Percentiles rank a stretch among this genome's conserved stretches.
These are phyloP conservation scores for Acrocephalus arundinaceus DNA, from an alignment of 2,113 vertebrate species.

Conservation along the genomic window DNA sequence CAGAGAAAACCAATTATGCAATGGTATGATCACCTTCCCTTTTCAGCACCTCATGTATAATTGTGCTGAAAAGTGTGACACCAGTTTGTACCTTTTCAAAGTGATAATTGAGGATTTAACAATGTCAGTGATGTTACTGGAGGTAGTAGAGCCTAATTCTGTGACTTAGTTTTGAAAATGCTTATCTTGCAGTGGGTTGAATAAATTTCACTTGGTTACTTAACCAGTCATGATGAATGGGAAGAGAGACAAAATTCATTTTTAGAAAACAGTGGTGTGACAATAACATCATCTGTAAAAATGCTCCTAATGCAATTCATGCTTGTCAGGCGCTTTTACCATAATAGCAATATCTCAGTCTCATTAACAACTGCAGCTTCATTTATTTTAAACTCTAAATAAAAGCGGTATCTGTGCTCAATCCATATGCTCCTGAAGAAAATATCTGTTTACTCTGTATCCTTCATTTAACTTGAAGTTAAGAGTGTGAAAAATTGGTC, in stretches of 20 bases:
- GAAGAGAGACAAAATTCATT: slow-evolving; percentile 41
- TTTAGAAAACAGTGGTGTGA: slow-evolving; percentile 27
- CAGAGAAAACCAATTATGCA: not conserved
- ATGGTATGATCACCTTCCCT: not conserved
- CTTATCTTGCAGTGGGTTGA: not conserved
- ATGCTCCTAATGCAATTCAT: not conserved
- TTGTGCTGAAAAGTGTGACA: not conserved
- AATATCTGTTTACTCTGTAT: not conserved
- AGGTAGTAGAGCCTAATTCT: not conserved
- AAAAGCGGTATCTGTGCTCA: not conserved
- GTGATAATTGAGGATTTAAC: slow-evolving; percentile 1
- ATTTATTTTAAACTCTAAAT: not conserved
- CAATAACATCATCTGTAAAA: not conserved
- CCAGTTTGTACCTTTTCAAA: slow-evolving; percentile 8
- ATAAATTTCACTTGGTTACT: slow-evolving; percentile 51
- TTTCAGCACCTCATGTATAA: slow-evolving; percentile 11
- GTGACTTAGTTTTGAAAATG: slow-evolving; percentile 25
- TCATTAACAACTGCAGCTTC: not conserved
- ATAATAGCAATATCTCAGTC: not conserved
- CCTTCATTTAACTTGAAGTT: not conserved
- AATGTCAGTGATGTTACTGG: not conserved
- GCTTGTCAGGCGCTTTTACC: not conserved
- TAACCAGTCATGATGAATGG: slow-evolving; percentile 21
- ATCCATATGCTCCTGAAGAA: not conserved
- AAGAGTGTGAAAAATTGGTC: not conserved